phyloP scores from a whole-genome alignment of 2,113 vertebrate genomes.

The Pygoscelis antarcticus region DNA sequence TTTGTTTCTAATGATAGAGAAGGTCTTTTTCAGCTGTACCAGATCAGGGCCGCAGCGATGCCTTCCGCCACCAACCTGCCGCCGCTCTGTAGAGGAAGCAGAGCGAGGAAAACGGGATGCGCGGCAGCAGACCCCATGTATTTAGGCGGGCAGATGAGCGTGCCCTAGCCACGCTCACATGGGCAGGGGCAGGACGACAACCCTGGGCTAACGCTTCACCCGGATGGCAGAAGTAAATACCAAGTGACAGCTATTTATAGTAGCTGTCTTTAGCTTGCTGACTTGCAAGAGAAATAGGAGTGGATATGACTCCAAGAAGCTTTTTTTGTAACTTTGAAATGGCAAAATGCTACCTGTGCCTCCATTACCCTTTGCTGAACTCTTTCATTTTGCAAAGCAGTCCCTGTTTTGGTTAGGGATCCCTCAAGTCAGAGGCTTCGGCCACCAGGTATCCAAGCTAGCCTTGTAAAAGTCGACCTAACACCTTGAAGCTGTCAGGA shows the following conservation, averaged over 20 bases:
- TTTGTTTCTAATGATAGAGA: neutral
- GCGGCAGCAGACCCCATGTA: neutral
- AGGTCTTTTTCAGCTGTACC: neutral
- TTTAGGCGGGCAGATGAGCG: neutral
- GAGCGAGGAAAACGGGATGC: neutral
- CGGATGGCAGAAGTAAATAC: neutral
- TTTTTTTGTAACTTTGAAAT: neutral
- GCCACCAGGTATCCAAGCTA: neutral
- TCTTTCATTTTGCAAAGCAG: neutral
- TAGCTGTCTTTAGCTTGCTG: neutral
- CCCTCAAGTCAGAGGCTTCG: neutral
- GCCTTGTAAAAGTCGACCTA: neutral
- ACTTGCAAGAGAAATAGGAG: neutral
- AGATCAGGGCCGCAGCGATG: neutral
- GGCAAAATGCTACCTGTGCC: neutral
- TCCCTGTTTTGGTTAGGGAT: neutral
- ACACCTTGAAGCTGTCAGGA: neutral
- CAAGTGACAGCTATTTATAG: slow-evolving; percentile 37
- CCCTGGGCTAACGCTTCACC: neutral
- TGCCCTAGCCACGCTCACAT: neutral
- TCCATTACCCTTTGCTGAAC: neutral
- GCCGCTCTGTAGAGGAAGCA: neutral
- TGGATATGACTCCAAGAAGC: neutral
- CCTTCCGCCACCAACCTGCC: neutral
- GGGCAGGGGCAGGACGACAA: neutral